Percentiles rank a stretch among this genome's conserved stretches.
phyloP scores from a whole-genome alignment of 2,113 vertebrate genomes.

The Dromas ardeola region DNA sequence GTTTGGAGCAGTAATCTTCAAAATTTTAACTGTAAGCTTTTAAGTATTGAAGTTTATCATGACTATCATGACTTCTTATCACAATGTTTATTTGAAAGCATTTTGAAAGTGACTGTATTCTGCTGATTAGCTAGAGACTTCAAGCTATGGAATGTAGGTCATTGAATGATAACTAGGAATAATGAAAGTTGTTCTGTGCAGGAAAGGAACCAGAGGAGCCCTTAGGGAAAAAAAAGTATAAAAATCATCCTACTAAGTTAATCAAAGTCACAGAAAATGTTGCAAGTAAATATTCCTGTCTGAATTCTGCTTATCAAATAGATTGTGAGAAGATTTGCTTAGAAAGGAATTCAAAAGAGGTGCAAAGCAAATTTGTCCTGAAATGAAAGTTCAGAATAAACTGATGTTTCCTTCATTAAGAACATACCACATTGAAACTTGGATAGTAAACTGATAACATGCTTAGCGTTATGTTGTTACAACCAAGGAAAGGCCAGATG shows the following conservation, averaged over 20 bases:
- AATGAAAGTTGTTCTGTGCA: not conserved
- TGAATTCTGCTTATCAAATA: not conserved
- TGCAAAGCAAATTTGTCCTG: not conserved
- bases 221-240: not conserved
- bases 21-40: not conserved
- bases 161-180: not conserved
- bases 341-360: not conserved
- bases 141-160: not conserved
- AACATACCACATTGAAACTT: not conserved
- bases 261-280: not conserved
- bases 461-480: not conserved
- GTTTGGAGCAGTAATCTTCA: not conserved
- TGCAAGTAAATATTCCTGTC: not conserved
- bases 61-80: not conserved
- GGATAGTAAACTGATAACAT: not conserved
- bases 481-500: not conserved
- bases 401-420: not conserved
- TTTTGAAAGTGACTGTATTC: not conserved
- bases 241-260: not conserved
- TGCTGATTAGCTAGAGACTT: not conserved
- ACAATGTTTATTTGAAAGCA: not conserved
- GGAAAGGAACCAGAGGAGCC: not conserved
- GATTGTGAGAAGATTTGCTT: not conserved
- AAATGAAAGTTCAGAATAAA: not conserved
- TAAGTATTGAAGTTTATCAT: not conserved